phyloP scores from a whole-genome alignment of 2,888 invertebrate genomes.

The Netelia virgata region DNA sequence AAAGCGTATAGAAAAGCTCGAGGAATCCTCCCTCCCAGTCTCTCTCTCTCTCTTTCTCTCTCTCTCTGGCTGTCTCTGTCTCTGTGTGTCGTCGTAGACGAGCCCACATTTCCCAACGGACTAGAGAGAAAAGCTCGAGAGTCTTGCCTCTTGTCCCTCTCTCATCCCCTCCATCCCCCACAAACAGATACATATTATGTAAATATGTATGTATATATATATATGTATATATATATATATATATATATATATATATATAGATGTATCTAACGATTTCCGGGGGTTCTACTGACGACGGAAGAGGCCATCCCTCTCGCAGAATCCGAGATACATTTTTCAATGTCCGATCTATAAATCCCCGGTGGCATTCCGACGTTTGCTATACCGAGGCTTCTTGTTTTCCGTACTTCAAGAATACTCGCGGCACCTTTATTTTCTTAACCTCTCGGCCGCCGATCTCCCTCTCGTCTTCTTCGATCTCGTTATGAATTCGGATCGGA shows the following conservation, averaged over 20 bases:
- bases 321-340: constrained; percentile 54
- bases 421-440: background rate
- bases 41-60: too few relatives aligned
- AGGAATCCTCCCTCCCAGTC: background rate
- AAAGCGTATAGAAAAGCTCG: constrained; percentile 1
- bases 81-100: background rate
- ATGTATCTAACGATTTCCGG: constrained; percentile 23
- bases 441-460: background rate
- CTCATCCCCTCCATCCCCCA: background rate
- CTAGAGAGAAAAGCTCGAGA: constrained; percentile 33
- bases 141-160: constrained; percentile 2
- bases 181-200: constrained; percentile 11
- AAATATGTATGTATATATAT: background rate
- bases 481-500: background rate
- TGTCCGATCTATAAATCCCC: constrained; percentile 51
- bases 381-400: background rate
- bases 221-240: background rate
- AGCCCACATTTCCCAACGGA: constrained; percentile 28
- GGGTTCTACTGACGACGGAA: constrained; percentile 7
- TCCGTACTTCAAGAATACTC: background rate
- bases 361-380: background rate
- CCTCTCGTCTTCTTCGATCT: background rate
- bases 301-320: background rate
- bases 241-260: background rate
- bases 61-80: too few relatives aligned